phyloP scores from a whole-genome alignment of 1,140 invertebrate genomes.

The Cydia strobilella region DNA sequence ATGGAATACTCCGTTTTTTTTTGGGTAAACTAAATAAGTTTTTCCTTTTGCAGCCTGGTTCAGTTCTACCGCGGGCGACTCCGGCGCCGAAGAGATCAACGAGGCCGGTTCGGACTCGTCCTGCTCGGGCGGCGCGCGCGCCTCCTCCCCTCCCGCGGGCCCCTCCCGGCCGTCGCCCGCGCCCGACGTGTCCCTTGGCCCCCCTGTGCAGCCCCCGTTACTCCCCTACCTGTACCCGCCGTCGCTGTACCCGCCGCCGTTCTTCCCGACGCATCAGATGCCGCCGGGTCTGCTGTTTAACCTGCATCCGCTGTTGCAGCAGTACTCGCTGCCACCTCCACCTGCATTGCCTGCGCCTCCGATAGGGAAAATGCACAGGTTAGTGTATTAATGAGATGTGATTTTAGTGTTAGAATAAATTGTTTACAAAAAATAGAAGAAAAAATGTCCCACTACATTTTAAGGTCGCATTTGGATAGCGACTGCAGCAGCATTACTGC shows the following conservation, averaged over 20 bases:
- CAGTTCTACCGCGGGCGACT: slow-evolving; percentile 77
- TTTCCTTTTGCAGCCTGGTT: slow-evolving; percentile 79
- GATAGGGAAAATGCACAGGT: slow-evolving; percentile 86
- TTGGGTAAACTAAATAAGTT: slow-evolving; percentile 25
- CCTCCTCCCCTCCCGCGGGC: slow-evolving; percentile 81
- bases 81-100: slow-evolving; percentile 75
- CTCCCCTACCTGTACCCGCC: slow-evolving; percentile 93
- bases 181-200: slow-evolving; percentile 92
- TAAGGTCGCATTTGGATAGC: too few species aligned
- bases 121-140: slow-evolving; percentile 82
- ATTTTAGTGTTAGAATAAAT: neutral
- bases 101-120: slow-evolving; percentile 85
- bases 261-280: slow-evolving; percentile 85
- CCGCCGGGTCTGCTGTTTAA: slow-evolving; percentile 89
- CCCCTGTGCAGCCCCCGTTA: slow-evolving; percentile 92
- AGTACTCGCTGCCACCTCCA: slow-evolving; percentile 80
- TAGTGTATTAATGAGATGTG: neutral
- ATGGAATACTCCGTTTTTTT: neutral
- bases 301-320: slow-evolving; percentile 85
- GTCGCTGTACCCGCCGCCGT: slow-evolving; percentile 89
- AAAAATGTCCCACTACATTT: too few species aligned
- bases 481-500: too few species aligned
- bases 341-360: slow-evolving; percentile 64
- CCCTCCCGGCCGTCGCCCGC: slow-evolving; percentile 86
- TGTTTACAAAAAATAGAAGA: too few species aligned